Percentiles rank a stretch among this genome's conserved stretches.
Evolutionary conservation across 2,797 vertebrate species (phyloP).

Genomic region (Mormyrops boulengeri): DNA sequence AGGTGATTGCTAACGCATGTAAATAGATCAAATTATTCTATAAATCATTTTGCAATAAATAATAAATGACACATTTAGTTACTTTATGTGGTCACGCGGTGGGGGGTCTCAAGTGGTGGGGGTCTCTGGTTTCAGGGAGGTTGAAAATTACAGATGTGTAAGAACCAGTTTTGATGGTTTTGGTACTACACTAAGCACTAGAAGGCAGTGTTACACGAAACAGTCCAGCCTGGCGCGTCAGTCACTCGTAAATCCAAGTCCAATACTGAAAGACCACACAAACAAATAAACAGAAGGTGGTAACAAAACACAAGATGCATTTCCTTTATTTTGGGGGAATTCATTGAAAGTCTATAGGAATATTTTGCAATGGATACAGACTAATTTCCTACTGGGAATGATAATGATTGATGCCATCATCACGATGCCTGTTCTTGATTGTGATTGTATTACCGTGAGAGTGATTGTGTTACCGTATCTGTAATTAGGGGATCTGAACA

Average conservation of each 20-base stretch:
- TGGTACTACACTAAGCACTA: neutral
- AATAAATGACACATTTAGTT: neutral
- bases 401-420: neutral
- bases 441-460: neutral
- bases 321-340: neutral
- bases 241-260: neutral
- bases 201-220: neutral
- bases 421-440: neutral
- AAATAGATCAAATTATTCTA: neutral
- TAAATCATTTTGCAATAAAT: neutral
- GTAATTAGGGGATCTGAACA: neutral
- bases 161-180: neutral
- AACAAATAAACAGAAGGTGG: neutral
- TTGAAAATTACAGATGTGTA: neutral
- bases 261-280: neutral
- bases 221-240: neutral
- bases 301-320: neutral
- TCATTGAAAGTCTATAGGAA: neutral
- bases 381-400: neutral
- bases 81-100: neutral
- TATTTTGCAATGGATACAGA: neutral
- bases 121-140: neutral
- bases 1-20: neutral
- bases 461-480: neutral
- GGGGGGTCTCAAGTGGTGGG: neutral